Conservation (phyloP, 2,888 invertebrate genomes). For the Mesochorus sp. region DNA sequence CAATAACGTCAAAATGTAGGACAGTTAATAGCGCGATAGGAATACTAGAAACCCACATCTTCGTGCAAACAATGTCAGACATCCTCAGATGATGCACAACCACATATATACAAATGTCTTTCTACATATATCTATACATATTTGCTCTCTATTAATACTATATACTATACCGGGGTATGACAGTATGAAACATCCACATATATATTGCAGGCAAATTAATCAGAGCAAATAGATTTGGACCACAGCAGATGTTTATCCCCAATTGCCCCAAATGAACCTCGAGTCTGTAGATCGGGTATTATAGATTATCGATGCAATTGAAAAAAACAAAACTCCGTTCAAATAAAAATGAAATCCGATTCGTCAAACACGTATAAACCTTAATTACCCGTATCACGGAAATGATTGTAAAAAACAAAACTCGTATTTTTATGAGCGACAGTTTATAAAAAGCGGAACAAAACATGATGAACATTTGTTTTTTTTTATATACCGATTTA, state of each 20-base stretch:
- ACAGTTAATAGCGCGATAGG: conserved; percentile 22
- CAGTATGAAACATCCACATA: conserved; percentile 8
- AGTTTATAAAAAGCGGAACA: too few relatives aligned
- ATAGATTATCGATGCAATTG: too few relatives aligned
- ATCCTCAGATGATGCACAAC: conserved; percentile 34
- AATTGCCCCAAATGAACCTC: conserved; percentile 1
- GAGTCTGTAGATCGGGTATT: too few relatives aligned
- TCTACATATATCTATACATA: not conserved
- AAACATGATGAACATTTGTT: too few relatives aligned
- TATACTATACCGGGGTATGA: not conserved
- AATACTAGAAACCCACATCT: conserved; percentile 36
- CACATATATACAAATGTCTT: not conserved
- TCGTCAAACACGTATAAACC: too few relatives aligned
- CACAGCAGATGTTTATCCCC: not conserved
- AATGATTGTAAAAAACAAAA: too few relatives aligned
- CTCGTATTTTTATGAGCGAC: too few relatives aligned
- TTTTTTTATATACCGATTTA: too few relatives aligned
- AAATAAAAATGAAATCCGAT: too few relatives aligned
- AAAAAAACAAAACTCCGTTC: too few relatives aligned
- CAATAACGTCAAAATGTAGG: conserved; percentile 46
- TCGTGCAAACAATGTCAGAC: conserved; percentile 31
- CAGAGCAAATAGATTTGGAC: not conserved
- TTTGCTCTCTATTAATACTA: conserved; percentile 1
- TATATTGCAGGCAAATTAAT: not conserved
- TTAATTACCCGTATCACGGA: too few relatives aligned